Conservation (phyloP, 2,888 invertebrate genomes). For the Cloeon dipterum region DNA sequence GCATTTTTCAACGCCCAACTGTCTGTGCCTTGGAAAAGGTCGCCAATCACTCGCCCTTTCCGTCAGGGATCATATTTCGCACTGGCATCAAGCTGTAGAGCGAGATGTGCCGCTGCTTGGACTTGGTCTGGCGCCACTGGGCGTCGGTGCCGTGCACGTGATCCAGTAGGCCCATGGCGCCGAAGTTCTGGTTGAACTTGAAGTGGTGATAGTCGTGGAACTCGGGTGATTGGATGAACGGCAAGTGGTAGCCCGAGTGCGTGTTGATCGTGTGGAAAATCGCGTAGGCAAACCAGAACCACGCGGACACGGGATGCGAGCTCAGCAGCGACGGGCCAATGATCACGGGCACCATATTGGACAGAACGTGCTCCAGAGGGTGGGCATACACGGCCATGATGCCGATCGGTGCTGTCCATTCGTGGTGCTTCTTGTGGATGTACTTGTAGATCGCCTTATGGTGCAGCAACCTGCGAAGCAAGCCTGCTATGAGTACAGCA, state of each 20-base stretch:
- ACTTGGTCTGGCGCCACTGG: no score
- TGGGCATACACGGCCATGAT: constrained; percentile 22
- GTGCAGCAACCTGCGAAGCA: constrained; percentile 21
- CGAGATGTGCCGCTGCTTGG: no score
- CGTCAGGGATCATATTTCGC: no score
- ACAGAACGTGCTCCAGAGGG: constrained; percentile 22
- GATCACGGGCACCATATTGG: constrained; percentile 21
- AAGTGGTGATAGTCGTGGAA: constrained; percentile 29
- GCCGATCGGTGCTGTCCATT: constrained; percentile 27
- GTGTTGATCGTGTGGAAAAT: constrained; percentile 22
- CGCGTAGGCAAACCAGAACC: constrained; percentile 22
- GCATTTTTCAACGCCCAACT: no score
- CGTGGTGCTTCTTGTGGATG: constrained; percentile 27
- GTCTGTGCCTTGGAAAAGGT: no score
- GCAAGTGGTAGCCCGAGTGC: constrained; percentile 28
- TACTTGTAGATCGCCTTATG: constrained; percentile 22
- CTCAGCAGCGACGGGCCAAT: constrained; percentile 17
- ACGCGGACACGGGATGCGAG: constrained; percentile 14
- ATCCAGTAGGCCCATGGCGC: no score
- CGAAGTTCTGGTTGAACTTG: no score
- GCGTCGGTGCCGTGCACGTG: no score
- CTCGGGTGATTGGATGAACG: constrained; percentile 24
- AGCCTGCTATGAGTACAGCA: no score
- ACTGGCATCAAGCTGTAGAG: no score
- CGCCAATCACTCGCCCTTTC: no score